phyloP scores from a whole-genome alignment of 1,140 invertebrate species.

The Monochamus saltuarius region DNA sequence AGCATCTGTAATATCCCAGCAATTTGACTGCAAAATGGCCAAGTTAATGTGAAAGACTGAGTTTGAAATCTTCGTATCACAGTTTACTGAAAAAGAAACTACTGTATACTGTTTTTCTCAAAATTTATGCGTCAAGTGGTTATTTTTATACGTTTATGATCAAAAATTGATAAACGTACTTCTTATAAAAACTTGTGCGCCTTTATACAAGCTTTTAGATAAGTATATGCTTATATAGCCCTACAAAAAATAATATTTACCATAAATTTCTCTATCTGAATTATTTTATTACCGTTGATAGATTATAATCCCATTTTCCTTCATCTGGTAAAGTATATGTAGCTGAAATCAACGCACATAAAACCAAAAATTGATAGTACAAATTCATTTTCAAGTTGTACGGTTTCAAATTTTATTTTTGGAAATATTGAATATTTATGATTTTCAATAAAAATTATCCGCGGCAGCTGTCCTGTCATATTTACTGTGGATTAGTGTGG shows the following conservation, averaged over 20 bases:
- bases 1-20: slow-evolving; percentile 43
- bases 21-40: slow-evolving; percentile 42
- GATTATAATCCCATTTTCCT: slow-evolving; percentile 51
- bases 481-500: no score
- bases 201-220: slow-evolving; percentile 51
- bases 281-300: slow-evolving; percentile 41
- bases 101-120: no score
- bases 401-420: no score
- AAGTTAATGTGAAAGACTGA: slow-evolving; percentile 41
- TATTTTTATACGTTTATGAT: slow-evolving; percentile 18
- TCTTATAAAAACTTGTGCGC: slow-evolving; percentile 50
- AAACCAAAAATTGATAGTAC: no score
- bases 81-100: slow-evolving; percentile 46
- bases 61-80: slow-evolving; percentile 34
- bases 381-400: no score
- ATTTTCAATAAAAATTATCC: no score
- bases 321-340: slow-evolving; percentile 42
- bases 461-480: no score
- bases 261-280: slow-evolving; percentile 5
- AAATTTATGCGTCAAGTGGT: no score
- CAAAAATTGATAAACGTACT: slow-evolving; percentile 40
- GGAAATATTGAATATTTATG: no score
- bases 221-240: slow-evolving; percentile 42
- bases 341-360: background rate
- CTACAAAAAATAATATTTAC: slow-evolving; percentile 34